These are phyloP conservation scores for Agrotis exclamationis DNA, from an alignment of 2,888 invertebrate genomes.

Conservation along the genomic window DNA sequence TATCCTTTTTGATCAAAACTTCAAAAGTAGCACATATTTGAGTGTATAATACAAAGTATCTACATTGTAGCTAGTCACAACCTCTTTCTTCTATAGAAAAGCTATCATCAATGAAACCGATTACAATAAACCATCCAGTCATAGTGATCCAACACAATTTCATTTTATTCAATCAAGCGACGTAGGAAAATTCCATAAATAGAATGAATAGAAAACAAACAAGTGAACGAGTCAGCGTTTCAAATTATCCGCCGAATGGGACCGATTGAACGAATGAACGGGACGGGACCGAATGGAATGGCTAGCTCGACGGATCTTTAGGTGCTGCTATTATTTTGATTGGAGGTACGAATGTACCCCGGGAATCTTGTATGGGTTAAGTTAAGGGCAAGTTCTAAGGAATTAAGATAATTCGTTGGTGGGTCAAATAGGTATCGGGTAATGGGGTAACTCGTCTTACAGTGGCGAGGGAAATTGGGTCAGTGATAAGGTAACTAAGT, in stretches of 20 bases:
- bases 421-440: conserved; percentile 13
- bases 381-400: conserved; percentile 60
- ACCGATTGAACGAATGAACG: conserved; percentile 74
- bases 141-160: conserved; percentile 46
- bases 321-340: conserved; percentile 75
- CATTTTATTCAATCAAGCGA: conserved; percentile 68
- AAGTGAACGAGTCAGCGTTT: conserved; percentile 75
- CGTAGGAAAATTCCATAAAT: conserved; percentile 67
- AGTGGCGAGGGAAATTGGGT: background rate
- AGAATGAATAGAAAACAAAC: conserved; percentile 78
- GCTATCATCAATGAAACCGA: conserved; percentile 20
- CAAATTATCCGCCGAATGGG: conserved; percentile 71
- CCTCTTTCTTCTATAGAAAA: conserved; percentile 5
- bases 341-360: conserved; percentile 67
- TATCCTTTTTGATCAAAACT: background rate
- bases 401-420: conserved; percentile 44
- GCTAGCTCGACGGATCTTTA: conserved; percentile 70
- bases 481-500: background rate
- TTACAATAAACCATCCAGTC: conserved; percentile 36
- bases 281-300: conserved; percentile 72
- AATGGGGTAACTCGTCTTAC: conserved; percentile 11
- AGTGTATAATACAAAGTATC: background rate
- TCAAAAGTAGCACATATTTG: background rate
- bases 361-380: conserved; percentile 67
- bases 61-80: conserved; percentile 2